Conservation (phyloP, 2,797 vertebrate genomes). For the Artibeus lituratus region DNA sequence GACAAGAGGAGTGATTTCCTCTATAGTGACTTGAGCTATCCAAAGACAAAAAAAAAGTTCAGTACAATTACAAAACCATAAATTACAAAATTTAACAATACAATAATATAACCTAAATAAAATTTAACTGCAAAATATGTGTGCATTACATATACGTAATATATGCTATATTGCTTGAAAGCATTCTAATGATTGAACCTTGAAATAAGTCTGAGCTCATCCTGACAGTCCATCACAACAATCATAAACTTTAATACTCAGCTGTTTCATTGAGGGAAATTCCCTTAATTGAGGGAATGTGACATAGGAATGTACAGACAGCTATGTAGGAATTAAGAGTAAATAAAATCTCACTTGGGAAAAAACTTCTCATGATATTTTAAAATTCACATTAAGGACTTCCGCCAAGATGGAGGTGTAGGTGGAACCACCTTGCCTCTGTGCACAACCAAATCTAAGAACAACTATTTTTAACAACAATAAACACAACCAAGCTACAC, state of each 20-base stretch:
- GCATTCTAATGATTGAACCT: not conserved
- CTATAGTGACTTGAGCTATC: constrained; percentile 95
- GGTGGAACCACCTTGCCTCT: too few relatives aligned
- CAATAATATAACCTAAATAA: constrained; percentile 28
- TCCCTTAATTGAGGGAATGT: not conserved
- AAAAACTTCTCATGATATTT: constrained; percentile 11
- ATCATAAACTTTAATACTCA: not conserved
- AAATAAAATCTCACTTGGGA: not conserved
- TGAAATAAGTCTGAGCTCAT: constrained; percentile 43
- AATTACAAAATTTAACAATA: constrained; percentile 23
- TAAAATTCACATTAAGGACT: constrained; percentile 30
- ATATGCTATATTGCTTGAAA: not conserved
- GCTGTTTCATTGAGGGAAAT: constrained; percentile 23
- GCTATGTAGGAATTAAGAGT: not conserved
- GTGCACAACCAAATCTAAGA: too few relatives aligned
- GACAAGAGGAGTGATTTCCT: constrained; percentile 97
- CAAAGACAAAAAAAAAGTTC: constrained; percentile 48
- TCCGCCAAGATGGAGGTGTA: too few relatives aligned
- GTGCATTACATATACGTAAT: not conserved
- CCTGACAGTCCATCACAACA: not conserved
- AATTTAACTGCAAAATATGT: constrained; percentile 30
- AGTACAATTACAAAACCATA: constrained; percentile 28
- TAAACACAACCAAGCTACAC: too few relatives aligned
- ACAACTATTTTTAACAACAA: too few relatives aligned
- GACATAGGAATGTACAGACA: not conserved